These are phyloP conservation scores for Aradus depressus DNA, from an alignment of 2,888 invertebrate species.

Conservation along the genomic window DNA sequence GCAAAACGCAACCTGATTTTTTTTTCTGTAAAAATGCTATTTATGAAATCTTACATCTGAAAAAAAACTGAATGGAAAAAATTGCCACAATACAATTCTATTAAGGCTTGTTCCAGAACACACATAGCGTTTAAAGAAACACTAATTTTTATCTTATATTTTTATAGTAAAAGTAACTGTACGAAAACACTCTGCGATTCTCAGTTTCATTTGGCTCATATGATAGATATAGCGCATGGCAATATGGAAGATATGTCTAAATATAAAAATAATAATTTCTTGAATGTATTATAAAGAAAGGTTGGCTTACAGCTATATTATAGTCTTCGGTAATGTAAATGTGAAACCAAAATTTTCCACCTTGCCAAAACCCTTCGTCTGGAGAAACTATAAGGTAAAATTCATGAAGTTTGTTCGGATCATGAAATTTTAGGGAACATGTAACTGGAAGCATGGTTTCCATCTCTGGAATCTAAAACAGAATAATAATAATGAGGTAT, in stretches of 20 bases:
- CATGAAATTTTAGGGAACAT: slow-evolving; percentile 67
- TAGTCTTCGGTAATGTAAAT: slow-evolving; percentile 85
- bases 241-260: slow-evolving; percentile 13
- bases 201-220: no score
- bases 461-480: slow-evolving; percentile 61
- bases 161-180: no score
- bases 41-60: no score
- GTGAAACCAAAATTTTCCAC: slow-evolving; percentile 76
- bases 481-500: not conserved
- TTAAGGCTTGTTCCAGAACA: no score
- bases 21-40: no score
- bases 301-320: slow-evolving; percentile 77
- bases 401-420: slow-evolving; percentile 70
- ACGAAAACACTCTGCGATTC: no score
- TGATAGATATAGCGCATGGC: not conserved
- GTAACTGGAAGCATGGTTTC: slow-evolving; percentile 69
- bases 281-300: not conserved
- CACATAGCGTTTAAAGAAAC: no score
- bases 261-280: not conserved
- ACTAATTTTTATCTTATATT: no score
- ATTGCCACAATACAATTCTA: no score
- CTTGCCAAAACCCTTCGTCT: slow-evolving; percentile 80
- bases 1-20: no score
- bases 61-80: no score
- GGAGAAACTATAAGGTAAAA: slow-evolving; percentile 68